Percentiles rank a stretch among this genome's conserved stretches.
phyloP scores from a whole-genome alignment of 2,113 vertebrate species.

The Herpailurus yagouaroundi region DNA sequence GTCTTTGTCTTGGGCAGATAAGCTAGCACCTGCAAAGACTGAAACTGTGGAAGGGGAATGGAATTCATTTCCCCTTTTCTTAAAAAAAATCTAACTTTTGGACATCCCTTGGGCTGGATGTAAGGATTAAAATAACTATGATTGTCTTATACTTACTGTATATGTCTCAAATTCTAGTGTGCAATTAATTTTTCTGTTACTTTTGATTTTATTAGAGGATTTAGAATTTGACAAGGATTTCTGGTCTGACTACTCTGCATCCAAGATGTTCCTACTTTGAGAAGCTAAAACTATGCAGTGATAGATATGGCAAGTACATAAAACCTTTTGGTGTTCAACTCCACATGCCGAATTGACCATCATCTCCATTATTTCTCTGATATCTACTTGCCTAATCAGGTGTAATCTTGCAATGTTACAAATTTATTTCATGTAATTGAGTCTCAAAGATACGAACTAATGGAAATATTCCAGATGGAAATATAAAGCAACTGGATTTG shows the following conservation, averaged over 20 bases:
- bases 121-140: slow-evolving; percentile 27
- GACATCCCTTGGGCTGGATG: neutral
- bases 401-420: neutral
- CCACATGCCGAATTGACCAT: neutral
- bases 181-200: slow-evolving; percentile 29
- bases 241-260: neutral
- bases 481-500: neutral
- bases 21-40: neutral
- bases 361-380: slow-evolving; percentile 39
- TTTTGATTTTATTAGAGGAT: neutral
- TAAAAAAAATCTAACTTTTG: neutral
- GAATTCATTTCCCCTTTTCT: neutral
- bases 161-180: neutral
- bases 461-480: neutral
- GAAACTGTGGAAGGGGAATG: neutral
- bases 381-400: neutral
- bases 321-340: slow-evolving; percentile 10
- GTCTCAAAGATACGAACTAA: neutral
- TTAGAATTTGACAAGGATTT: neutral
- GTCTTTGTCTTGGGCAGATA: neutral
- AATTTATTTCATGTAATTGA: neutral
- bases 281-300: neutral
- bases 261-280: slow-evolving; percentile 18
- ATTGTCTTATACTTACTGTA: neutral
- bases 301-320: neutral